These are phyloP conservation scores for Coecobrya sp. DNA, from an alignment of 2,888 invertebrate genomes.

Conservation along the genomic window DNA sequence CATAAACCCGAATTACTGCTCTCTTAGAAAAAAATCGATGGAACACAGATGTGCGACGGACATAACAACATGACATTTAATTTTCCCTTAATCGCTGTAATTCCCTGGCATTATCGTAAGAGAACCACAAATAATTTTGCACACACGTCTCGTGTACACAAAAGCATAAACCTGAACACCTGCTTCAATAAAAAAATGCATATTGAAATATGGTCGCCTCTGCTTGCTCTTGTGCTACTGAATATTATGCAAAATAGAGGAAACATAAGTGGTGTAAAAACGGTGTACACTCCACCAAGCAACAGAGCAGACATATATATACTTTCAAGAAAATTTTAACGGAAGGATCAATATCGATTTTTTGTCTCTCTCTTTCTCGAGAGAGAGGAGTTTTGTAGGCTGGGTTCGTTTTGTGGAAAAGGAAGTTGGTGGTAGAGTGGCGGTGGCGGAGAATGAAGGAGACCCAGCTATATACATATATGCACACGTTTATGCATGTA, in stretches of 20 bases:
- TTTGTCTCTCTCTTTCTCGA: constrained; percentile 29
- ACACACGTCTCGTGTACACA: background rate
- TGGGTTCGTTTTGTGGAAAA: constrained; percentile 3
- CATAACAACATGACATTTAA: constrained; percentile 29
- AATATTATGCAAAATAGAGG: background rate
- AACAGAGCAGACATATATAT: background rate
- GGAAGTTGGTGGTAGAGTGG: background rate
- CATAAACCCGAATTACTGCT: too few relatives aligned
- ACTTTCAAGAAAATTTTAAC: constrained; percentile 63
- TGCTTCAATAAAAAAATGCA: background rate
- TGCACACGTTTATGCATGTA: too few relatives aligned
- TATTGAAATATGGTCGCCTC: background rate
- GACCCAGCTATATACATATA: too few relatives aligned
- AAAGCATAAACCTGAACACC: background rate
- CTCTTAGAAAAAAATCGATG: constrained; percentile 23
- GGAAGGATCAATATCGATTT: constrained; percentile 80
- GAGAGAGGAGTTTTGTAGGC: background rate
- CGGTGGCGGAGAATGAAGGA: background rate
- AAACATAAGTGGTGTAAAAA: background rate
- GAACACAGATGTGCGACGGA: constrained; percentile 44
- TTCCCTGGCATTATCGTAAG: background rate
- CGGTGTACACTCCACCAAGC: background rate
- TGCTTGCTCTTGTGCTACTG: background rate
- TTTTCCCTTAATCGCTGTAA: background rate
- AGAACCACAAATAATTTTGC: constrained; percentile 3